Evolutionary conservation across 2,888 invertebrate genomes (phyloP).

Genomic region (Macroteleia sp.): DNA sequence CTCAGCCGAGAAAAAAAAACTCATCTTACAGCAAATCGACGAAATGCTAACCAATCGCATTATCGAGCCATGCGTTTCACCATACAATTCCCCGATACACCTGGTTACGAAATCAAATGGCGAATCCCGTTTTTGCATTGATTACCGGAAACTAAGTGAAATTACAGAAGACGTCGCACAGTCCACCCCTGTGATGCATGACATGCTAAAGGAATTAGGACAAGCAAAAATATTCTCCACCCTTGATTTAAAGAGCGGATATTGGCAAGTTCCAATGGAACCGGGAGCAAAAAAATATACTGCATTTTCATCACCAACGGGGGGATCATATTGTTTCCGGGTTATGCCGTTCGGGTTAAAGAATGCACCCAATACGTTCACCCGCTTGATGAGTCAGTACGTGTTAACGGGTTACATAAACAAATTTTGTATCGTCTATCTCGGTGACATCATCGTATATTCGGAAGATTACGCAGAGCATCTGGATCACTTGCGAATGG

Average conservation of each 20-base stretch:
- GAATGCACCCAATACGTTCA: slow-evolving; percentile 65
- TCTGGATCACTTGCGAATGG: slow-evolving; percentile 50
- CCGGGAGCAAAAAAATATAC: neutral
- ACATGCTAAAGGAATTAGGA: slow-evolving; percentile 64
- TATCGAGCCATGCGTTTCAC: neutral
- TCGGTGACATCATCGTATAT: slow-evolving; percentile 73
- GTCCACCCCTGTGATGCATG: slow-evolving; percentile 53
- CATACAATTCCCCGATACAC: slow-evolving; percentile 55
- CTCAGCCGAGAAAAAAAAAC: too few relatives aligned
- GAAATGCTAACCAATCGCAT: slow-evolving; percentile 9
- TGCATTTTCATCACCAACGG: slow-evolving; percentile 17
- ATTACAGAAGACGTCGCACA: slow-evolving; percentile 58
- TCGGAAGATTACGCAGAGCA: slow-evolving; percentile 60
- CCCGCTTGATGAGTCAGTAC: slow-evolving; percentile 69
- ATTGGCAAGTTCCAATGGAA: slow-evolving; percentile 73
- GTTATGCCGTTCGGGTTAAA: slow-evolving; percentile 68
- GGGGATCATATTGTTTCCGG: slow-evolving; percentile 72
- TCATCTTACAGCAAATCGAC: too few relatives aligned
- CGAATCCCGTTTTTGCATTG: slow-evolving; percentile 45
- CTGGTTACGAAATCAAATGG: slow-evolving; percentile 52
- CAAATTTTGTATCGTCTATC: slow-evolving; percentile 66
- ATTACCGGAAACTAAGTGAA: slow-evolving; percentile 64
- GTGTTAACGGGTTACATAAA: slow-evolving; percentile 62
- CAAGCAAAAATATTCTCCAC: slow-evolving; percentile 68
- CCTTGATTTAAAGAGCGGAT: slow-evolving; percentile 71